Evolutionary conservation across 2,113 vertebrate species (phyloP).

Genomic region (Tichodroma muraria): DNA sequence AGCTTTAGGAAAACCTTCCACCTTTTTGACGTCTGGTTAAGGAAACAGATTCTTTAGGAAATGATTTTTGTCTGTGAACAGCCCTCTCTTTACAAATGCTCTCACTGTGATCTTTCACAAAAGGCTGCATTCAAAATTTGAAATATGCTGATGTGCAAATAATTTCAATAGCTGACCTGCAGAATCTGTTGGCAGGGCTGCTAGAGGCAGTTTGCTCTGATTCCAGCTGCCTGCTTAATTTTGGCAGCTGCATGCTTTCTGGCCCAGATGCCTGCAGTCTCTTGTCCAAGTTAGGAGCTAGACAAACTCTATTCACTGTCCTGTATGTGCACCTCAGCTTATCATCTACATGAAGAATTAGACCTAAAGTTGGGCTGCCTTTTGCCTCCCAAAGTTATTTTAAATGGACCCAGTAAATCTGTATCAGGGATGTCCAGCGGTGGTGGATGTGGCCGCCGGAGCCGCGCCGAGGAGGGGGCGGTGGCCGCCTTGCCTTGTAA

Average conservation of each 20-base stretch:
- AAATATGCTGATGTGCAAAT: constrained; percentile 31
- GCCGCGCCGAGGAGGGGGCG: accelerated
- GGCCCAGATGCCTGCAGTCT: background rate
- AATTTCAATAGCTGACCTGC: constrained; percentile 26
- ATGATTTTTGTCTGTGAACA: background rate
- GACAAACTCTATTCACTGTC: background rate
- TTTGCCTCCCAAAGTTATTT: background rate
- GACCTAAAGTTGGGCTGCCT: background rate
- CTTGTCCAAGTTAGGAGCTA: constrained; percentile 24
- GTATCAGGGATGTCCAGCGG: background rate
- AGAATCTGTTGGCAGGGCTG: background rate
- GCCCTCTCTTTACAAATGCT: background rate
- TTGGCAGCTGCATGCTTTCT: background rate
- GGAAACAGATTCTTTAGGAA: constrained; percentile 42
- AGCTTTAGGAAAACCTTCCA: constrained; percentile 23
- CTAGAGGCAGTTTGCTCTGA: background rate
- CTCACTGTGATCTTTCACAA: background rate
- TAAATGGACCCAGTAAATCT: background rate
- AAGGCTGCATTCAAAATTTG: background rate
- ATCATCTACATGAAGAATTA: background rate
- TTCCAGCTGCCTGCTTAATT: background rate
- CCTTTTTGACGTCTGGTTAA: background rate
- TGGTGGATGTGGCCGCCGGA: background rate
- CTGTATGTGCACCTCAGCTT: background rate
- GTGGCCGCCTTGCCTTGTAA: background rate